Evolutionary conservation across 1,140 invertebrate species (phyloP).

Genomic region (Caenorhabditis elegans): WBcel235 BX284602.5:5608001-5608500

Average conservation of each 20-base stretch:
- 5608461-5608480: too few species aligned
- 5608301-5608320: slow-evolving; percentile 9
- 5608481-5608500: too few species aligned
- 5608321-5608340: too few species aligned
- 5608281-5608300: neutral
- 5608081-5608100: neutral
- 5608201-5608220: neutral
- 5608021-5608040: too few species aligned
- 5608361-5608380: too few species aligned
- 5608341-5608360: too few species aligned
- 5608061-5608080: neutral
- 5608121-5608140: neutral
- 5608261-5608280: neutral
- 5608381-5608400: too few species aligned
- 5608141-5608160: neutral
- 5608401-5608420: too few species aligned
- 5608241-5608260: neutral
- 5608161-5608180: slow-evolving; percentile 20
- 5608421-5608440: too few species aligned
- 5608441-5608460: too few species aligned
- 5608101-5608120: neutral
- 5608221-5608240: neutral
- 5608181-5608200: neutral
- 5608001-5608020: too few species aligned
- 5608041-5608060: neutral